A percentile compares a stretch with the other conserved stretches of the same genome.
Evolutionary conservation across 2,797 vertebrate species (phyloP).

Genomic region (Rhincodon typus): DNA sequence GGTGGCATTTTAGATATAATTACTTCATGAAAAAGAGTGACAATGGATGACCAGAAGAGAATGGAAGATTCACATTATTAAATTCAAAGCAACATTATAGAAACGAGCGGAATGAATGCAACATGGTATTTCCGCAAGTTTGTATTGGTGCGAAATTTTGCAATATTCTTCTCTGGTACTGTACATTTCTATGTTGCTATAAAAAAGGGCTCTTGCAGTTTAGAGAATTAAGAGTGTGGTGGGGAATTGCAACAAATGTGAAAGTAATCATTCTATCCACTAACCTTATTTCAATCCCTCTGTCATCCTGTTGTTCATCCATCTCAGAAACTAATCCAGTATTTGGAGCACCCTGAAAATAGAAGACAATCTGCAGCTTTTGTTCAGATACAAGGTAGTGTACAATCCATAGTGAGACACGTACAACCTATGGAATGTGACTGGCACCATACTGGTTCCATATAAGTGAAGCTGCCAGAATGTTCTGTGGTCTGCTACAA

Average conservation of each 20-base stretch:
- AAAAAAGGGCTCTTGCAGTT: background rate
- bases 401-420: background rate
- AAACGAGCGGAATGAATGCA: background rate
- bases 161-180: background rate
- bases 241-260: background rate
- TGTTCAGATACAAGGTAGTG: background rate
- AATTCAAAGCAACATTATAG: background rate
- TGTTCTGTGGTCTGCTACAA: background rate
- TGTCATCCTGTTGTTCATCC: background rate
- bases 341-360: background rate
- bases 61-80: background rate
- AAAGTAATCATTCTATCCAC: background rate
- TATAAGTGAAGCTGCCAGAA: background rate
- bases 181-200: background rate
- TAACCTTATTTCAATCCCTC: constrained; percentile 23
- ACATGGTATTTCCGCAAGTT: background rate
- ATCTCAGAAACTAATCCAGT: background rate
- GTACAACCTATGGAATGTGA: background rate
- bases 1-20: background rate
- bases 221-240: background rate
- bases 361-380: background rate
- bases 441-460: background rate
- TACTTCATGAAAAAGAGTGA: background rate
- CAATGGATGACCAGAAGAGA: background rate
- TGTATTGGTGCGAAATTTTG: background rate